phyloP scores from a whole-genome alignment of 2,797 vertebrate species.

The Perodicticus potto region DNA sequence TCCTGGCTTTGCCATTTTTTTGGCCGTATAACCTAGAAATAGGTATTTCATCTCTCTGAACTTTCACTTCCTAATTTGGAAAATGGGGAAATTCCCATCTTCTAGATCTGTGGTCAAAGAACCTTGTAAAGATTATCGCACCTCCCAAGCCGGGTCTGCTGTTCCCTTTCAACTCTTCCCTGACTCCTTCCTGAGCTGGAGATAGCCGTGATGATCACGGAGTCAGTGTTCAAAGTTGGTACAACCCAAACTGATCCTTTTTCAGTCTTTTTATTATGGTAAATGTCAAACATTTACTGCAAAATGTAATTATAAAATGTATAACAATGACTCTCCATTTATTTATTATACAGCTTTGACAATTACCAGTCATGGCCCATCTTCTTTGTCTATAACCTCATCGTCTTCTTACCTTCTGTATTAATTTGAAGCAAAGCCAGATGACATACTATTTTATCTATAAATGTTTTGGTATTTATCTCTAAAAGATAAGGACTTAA shows the following conservation, averaged over 20 bases:
- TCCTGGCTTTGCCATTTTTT: neutral
- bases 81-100: neutral
- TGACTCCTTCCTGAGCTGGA: neutral
- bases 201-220: neutral
- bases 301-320: neutral
- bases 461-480: neutral
- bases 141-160: neutral
- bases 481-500: neutral
- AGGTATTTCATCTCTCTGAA: neutral
- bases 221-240: neutral
- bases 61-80: neutral
- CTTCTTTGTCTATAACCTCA: neutral
- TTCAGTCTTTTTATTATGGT: neutral
- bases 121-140: neutral
- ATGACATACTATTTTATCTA: neutral
- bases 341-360: neutral
- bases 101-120: neutral
- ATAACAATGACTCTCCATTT: neutral
- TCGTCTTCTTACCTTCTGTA: neutral
- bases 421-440: conserved; percentile 48
- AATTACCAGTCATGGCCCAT: neutral
- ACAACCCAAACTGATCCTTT: neutral
- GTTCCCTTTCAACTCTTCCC: neutral
- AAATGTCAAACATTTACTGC: neutral
- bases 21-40: neutral